phyloP scores from a whole-genome alignment of 2,797 vertebrate species.

The Hippopotamyrus pictus region DNA sequence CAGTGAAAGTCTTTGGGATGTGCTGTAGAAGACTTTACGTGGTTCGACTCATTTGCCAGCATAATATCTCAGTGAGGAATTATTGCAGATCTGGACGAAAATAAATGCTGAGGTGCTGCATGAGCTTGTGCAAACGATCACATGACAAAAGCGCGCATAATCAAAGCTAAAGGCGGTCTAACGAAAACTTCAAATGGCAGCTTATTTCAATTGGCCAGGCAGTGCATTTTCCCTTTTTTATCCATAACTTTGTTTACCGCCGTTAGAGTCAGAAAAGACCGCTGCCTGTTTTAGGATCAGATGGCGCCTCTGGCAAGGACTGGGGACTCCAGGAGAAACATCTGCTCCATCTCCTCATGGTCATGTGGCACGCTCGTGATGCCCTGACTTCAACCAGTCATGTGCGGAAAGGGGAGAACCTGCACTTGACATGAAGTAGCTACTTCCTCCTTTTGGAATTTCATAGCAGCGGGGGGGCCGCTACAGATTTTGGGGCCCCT shows the following conservation, averaged over 20 bases:
- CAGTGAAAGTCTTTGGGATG: neutral
- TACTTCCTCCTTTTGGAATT: neutral
- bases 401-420: neutral
- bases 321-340: neutral
- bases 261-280: neutral
- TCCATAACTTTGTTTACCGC: neutral
- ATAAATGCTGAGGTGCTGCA: neutral
- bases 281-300: neutral
- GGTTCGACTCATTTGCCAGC: neutral
- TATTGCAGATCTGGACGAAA: neutral
- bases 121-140: neutral
- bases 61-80: neutral
- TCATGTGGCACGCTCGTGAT: neutral
- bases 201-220: neutral
- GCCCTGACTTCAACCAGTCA: neutral
- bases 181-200: neutral
- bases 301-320: neutral
- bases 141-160: neutral
- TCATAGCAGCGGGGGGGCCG: neutral
- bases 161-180: neutral
- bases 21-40: neutral
- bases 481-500: neutral
- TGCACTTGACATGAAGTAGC: neutral
- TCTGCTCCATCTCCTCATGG: neutral
- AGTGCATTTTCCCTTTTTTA: neutral